Percentiles rank a stretch among this genome's conserved stretches.
These are phyloP conservation scores for Patella depressa DNA, from an alignment of 2,888 invertebrate genomes.

Conservation along the genomic window DNA sequence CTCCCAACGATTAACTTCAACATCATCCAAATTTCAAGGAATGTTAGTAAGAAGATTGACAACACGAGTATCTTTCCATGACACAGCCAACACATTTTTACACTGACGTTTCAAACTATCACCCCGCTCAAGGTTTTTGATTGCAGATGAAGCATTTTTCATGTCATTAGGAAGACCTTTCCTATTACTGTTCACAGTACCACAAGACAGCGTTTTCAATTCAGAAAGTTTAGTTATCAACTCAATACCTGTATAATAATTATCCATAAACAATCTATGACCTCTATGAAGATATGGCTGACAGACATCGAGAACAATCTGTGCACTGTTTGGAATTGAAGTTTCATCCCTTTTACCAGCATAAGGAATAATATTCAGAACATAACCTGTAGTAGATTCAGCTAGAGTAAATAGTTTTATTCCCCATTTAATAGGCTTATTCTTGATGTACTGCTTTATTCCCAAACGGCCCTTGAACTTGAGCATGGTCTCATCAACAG, in stretches of 20 bases:
- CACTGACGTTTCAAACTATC: no score
- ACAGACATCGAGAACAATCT: background rate
- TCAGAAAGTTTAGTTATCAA: background rate
- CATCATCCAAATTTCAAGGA: background rate
- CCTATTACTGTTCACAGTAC: background rate
- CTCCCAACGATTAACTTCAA: no score
- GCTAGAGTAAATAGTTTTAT: background rate
- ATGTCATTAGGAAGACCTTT: background rate
- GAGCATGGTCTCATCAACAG: background rate
- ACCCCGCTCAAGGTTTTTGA: no score
- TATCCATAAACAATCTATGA: background rate
- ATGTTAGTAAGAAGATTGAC: background rate
- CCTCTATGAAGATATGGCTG: background rate
- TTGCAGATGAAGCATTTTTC: background rate
- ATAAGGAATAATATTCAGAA: background rate
- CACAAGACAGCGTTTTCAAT: background rate
- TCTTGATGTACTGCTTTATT: background rate
- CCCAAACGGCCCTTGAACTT: slow-evolving; percentile 4
- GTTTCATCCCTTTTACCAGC: background rate
- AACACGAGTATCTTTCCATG: slow-evolving; percentile 4
- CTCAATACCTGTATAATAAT: slow-evolving; percentile 5
- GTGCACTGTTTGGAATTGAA: background rate
- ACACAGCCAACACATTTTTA: background rate
- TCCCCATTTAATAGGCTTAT: slow-evolving; percentile 1
- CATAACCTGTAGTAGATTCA: slow-evolving; percentile 1